Evolutionary conservation across 2,888 invertebrate species (phyloP).

Genomic region (Drosophila multiciliata): DNA sequence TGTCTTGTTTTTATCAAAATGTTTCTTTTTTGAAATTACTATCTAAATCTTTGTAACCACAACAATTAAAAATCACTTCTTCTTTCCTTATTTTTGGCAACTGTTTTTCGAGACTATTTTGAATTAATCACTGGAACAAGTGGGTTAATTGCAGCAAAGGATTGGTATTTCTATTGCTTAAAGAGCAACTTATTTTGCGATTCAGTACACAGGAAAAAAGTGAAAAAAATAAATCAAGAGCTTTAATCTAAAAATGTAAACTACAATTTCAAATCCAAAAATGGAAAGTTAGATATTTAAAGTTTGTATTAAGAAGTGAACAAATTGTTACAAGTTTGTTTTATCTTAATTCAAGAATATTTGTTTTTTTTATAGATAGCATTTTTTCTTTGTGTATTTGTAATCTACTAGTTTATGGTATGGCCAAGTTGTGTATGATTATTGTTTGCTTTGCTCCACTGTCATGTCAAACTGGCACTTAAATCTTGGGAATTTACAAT

Average conservation of each 20-base stretch:
- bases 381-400: not conserved
- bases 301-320: not conserved
- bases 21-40: not conserved
- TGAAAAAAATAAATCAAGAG: not conserved
- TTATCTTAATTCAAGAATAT: not conserved
- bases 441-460: constrained; percentile 28
- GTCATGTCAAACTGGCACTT: constrained; percentile 56
- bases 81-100: not conserved
- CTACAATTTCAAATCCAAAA: not conserved
- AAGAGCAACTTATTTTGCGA: constrained; percentile 9
- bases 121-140: not conserved
- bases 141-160: constrained; percentile 1
- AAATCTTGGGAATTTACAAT: constrained; percentile 35
- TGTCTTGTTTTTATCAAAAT: not conserved
- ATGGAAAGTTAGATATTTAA: not conserved
- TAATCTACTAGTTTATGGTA: not conserved
- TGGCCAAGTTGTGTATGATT: constrained; percentile 45
- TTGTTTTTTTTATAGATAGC: not conserved
- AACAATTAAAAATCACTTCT: not conserved
- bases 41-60: not conserved
- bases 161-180: constrained; percentile 1
- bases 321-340: not conserved
- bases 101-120: not conserved
- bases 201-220: not conserved
- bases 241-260: not conserved